Percentiles rank a stretch among this genome's conserved stretches.
These are phyloP conservation scores for Diorhabda sublineata DNA, from an alignment of 1,140 invertebrate species.

Conservation along the genomic window DNA sequence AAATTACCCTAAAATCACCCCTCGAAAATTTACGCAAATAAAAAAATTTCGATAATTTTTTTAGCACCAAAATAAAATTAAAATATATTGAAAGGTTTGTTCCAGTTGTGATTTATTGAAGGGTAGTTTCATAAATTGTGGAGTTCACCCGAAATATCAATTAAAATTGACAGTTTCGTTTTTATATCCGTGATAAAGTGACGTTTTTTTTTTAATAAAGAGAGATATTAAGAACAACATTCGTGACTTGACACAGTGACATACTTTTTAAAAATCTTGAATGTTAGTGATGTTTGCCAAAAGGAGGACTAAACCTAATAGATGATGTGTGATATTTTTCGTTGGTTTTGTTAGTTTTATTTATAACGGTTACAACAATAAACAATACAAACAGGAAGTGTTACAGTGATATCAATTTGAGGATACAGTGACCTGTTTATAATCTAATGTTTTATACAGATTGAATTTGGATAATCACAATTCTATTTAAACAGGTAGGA, in stretches of 20 bases:
- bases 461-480: constrained; percentile 3
- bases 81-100: background rate
- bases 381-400: constrained; percentile 2
- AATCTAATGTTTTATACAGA: constrained; percentile 5
- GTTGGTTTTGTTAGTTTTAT: background rate
- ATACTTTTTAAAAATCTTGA: constrained; percentile 28
- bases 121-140: background rate
- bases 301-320: constrained; percentile 30
- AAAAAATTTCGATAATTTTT: background rate
- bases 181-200: no score
- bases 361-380: background rate
- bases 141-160: no score
- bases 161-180: no score
- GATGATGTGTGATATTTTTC: constrained; percentile 25
- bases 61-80: background rate
- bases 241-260: constrained; percentile 33
- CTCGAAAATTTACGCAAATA: constrained; percentile 4
- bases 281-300: constrained; percentile 30
- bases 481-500: background rate
- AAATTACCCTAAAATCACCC: constrained; percentile 22
- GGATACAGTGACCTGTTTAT: constrained; percentile 22
- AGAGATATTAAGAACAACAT: background rate
- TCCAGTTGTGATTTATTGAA: constrained; percentile 7
- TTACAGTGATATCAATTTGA: background rate
- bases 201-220: no score